A percentile compares a stretch with the other conserved stretches of the same genome.
These are phyloP conservation scores for Catharus fuscescens DNA, from an alignment of 2,113 vertebrate genomes.

Conservation along the genomic window DNA sequence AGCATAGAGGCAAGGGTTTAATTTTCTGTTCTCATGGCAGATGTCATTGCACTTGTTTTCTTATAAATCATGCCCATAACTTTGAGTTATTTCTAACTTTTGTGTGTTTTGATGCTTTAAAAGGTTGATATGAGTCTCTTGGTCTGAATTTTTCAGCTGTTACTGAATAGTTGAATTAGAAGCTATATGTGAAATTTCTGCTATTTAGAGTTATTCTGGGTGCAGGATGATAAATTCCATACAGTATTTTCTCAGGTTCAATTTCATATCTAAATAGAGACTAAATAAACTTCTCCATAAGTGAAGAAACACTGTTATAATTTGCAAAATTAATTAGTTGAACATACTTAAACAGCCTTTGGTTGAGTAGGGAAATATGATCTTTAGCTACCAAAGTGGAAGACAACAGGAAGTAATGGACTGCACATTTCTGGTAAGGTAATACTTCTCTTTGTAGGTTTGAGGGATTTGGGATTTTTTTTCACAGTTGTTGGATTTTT, in stretches of 20 bases:
- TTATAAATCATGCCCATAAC: not conserved
- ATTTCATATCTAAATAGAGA: not conserved
- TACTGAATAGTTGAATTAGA: not conserved
- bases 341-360: not conserved
- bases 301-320: not conserved
- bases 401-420: not conserved
- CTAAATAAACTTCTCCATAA: not conserved
- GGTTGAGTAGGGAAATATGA: not conserved
- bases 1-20: not conserved
- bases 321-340: not conserved
- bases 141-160: not conserved
- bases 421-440: not conserved
- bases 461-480: not conserved
- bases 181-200: not conserved
- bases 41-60: not conserved
- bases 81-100: not conserved
- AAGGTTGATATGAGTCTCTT: not conserved
- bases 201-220: not conserved
- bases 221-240: not conserved
- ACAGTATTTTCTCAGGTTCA: not conserved
- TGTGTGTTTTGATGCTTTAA: not conserved
- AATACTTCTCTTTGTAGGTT: not conserved
- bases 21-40: not conserved
- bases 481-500: not conserved
- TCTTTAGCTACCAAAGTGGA: not conserved